Evolutionary conservation across 1,140 invertebrate genomes (phyloP), one percentile per base, ranked within the genome.

Genomic region (Doryteuthis pealeii): DNA sequence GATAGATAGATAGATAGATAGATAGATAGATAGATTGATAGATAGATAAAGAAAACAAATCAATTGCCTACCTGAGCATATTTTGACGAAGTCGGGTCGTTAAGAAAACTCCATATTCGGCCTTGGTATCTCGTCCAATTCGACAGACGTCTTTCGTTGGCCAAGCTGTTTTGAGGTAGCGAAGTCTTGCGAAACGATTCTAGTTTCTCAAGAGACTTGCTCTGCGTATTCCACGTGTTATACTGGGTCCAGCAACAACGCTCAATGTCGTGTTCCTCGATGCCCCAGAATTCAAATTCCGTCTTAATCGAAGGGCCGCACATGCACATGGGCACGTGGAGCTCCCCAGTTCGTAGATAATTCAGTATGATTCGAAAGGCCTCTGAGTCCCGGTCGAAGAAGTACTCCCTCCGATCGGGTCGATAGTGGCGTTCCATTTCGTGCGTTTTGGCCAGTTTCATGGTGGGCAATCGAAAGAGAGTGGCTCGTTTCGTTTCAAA

Each of bases 391-490:
- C 85, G 70, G 74, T 87, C 85, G 75, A 87, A 85, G 76, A 86
- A 87, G 54, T 83, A 87, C 45, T 86, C 84, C 82, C 95, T 94
- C 81, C 92, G 93, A 83, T 97, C 96, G 26, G 81, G 74, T 35
- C 85, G 75, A 74, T 82, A 87, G 78, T 86, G 82, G 35, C 78
- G 76, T 54, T 80, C 70, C 78, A 85, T 77, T 72, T 84, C 81
- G 18, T 77, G 75, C 62, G 81, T 77, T 67, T 78, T 74, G 14
- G 80, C 72, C 14, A 86, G 79, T 71, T 83, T 82, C 43, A 80
- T 81, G 4, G 79, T 81, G 69, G 78, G 79, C 54, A 84, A 73
- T 32, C 82, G 77, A 65, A 78, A 78, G 12, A 86, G 62, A 15
- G 85, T 86, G n/a, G 81, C 76, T 22, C 78, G 76, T 65, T 79